phyloP scores from a whole-genome alignment of 2,113 vertebrate species.

The Hystrix brachyura region DNA sequence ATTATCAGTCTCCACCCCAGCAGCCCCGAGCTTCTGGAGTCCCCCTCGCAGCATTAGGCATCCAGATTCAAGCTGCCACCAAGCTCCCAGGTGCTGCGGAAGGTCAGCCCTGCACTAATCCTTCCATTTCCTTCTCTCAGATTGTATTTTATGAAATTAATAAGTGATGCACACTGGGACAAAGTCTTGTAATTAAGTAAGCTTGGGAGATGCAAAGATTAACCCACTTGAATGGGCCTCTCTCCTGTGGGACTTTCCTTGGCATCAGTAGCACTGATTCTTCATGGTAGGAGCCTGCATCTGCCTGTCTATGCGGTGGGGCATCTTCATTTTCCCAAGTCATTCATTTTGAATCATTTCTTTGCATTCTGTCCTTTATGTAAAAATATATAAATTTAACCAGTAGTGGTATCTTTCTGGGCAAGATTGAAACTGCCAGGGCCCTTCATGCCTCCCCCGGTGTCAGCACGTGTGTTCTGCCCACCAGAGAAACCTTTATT shows the following conservation, averaged over 20 bases:
- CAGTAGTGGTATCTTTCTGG: neutral
- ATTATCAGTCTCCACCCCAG: neutral
- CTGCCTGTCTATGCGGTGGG: neutral
- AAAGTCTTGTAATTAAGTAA: neutral
- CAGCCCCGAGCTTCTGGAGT: neutral
- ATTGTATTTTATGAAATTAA: constrained; percentile 1
- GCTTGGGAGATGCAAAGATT: neutral
- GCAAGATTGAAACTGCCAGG: neutral
- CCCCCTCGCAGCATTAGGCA: neutral
- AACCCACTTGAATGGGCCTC: neutral
- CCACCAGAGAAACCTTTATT: neutral
- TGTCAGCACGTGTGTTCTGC: neutral
- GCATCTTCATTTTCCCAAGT: neutral
- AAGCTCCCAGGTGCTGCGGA: neutral
- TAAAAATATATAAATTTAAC: neutral
- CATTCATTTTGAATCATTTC: neutral
- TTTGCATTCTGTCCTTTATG: neutral
- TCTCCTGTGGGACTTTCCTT: neutral
- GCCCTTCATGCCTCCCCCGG: neutral
- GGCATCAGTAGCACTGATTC: neutral
- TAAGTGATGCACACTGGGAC: neutral
- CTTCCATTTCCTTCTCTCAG: neutral
- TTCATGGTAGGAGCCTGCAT: neutral
- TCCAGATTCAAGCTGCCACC: neutral
- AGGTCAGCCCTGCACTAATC: neutral